phyloP scores from a whole-genome alignment of 2,888 invertebrate genomes.

The Catocala sponsa region DNA sequence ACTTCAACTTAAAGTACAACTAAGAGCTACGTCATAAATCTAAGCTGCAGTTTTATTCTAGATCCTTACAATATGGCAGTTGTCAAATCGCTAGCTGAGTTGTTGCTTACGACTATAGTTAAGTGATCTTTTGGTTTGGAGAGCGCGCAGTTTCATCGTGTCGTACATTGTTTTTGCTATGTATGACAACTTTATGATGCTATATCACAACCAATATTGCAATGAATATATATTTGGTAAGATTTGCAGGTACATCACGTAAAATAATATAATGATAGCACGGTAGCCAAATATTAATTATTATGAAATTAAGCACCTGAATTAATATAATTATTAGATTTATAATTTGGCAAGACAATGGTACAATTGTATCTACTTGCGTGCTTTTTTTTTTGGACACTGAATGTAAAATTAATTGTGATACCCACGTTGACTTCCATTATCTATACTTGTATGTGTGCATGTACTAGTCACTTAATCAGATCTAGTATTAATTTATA shows the following conservation, averaged over 20 bases:
- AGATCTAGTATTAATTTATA: conserved; percentile 39
- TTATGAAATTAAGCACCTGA: conserved; percentile 44
- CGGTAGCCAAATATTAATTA: conserved; percentile 42
- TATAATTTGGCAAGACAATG: conserved; percentile 45
- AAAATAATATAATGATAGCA: conserved; percentile 60
- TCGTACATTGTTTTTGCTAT: conserved; percentile 58
- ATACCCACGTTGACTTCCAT: conserved; percentile 11
- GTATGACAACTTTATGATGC: conserved; percentile 75
- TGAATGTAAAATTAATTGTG: conserved; percentile 18
- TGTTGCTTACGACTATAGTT: conserved; percentile 64
- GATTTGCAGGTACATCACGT: conserved; percentile 77
- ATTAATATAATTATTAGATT: conserved; percentile 17
- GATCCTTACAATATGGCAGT: conserved; percentile 87
- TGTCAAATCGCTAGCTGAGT: conserved; percentile 86
- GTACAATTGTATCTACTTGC: conserved; percentile 8
- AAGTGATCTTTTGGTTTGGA: conserved; percentile 71
- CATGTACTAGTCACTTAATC: conserved; percentile 25
- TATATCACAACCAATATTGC: conserved; percentile 86
- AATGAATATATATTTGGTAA: conserved; percentile 83
- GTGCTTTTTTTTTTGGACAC: conserved; percentile 4
- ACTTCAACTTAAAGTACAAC: conserved; percentile 82
- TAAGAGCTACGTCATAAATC: conserved; percentile 57
- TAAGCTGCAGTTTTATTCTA: conserved; percentile 76
- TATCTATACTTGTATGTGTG: conserved; percentile 8
- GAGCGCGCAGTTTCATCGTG: conserved; percentile 67